phyloP scores from a whole-genome alignment of 2,888 invertebrate genomes.

The Spodoptera littoralis region DNA sequence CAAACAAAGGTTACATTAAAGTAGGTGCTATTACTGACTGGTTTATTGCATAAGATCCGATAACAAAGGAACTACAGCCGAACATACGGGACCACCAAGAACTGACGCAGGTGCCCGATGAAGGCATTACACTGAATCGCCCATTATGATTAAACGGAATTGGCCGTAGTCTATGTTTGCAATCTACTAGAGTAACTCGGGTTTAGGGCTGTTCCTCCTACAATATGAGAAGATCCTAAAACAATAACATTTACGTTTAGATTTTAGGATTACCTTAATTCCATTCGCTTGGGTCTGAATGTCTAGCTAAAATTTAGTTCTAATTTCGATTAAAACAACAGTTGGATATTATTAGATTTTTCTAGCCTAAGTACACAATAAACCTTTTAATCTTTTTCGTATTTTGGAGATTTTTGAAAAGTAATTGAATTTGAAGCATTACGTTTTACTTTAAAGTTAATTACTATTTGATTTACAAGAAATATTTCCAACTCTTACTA shows the following conservation, averaged over 20 bases:
- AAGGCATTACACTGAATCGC: conserved; percentile 84
- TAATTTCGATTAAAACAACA: too few species aligned
- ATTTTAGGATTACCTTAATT: too few species aligned
- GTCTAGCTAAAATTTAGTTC: not conserved
- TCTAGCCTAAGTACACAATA: too few species aligned
- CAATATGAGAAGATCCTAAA: conserved; percentile 2
- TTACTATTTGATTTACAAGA: too few species aligned
- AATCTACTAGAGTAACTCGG: conserved; percentile 73
- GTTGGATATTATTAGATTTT: too few species aligned
- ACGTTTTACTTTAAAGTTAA: too few species aligned
- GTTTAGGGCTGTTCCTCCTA: conserved; percentile 46
- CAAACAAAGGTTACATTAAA: conserved; percentile 31
- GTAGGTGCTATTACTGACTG: conserved; percentile 46
- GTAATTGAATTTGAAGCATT: too few species aligned
- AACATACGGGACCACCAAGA: conserved; percentile 63
- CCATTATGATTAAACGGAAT: conserved; percentile 83
- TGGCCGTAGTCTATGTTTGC: conserved; percentile 78
- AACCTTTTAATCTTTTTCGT: too few species aligned
- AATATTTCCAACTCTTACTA: too few species aligned
- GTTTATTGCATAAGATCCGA: conserved; percentile 55
- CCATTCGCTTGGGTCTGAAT: not conserved
- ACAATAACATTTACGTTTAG: not conserved
- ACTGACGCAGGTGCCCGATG: conserved; percentile 81
- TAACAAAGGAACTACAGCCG: conserved; percentile 53
- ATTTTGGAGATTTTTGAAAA: too few species aligned